These are phyloP conservation scores for Drosophila cracens DNA, from an alignment of 2,888 invertebrate species.

Conservation along the genomic window DNA sequence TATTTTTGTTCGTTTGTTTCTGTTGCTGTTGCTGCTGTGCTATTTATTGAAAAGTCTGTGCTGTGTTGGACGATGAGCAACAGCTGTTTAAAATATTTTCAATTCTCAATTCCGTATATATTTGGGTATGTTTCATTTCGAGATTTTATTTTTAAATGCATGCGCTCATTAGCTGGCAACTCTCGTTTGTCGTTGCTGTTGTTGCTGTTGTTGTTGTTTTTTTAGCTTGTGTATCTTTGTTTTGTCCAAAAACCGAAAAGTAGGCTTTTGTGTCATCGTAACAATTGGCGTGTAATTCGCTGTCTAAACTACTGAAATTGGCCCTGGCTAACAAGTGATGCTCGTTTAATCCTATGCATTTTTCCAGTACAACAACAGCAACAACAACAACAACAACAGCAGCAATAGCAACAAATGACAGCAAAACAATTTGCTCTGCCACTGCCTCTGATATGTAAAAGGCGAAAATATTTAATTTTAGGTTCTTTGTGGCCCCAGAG, in stretches of 20 bases:
- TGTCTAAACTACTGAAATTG: conserved; percentile 29
- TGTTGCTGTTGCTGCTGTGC: conserved; percentile 39
- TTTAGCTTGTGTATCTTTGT: conserved; percentile 27
- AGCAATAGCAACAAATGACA: conserved; percentile 24
- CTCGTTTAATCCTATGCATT: conserved; percentile 21
- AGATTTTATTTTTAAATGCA: conserved; percentile 75
- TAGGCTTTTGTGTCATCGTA: conserved; percentile 75
- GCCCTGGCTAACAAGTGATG: conserved; percentile 26
- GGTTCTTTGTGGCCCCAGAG: conserved; percentile 72
- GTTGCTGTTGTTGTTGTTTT: conserved; percentile 22
- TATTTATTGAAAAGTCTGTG: conserved; percentile 64
- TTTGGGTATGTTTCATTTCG: conserved; percentile 77
- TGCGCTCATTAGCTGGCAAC: conserved; percentile 73
- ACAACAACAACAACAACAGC: conserved; percentile 17
- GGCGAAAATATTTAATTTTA: conserved; percentile 81
- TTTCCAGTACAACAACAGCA: conserved; percentile 31
- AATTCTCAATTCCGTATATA: conserved; percentile 73
- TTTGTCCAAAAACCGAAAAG: conserved; percentile 53
- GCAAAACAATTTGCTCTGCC: conserved; percentile 65
- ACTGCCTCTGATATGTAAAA: conserved; percentile 75
- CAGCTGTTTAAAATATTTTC: conserved; percentile 78
- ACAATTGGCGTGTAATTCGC: conserved; percentile 22
- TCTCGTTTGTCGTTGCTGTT: conserved; percentile 16
- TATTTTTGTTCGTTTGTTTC: conserved; percentile 43
- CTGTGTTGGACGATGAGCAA: conserved; percentile 73